Conservation (phyloP, 1,140 invertebrate genomes). For the Heliothis virescens region DNA sequence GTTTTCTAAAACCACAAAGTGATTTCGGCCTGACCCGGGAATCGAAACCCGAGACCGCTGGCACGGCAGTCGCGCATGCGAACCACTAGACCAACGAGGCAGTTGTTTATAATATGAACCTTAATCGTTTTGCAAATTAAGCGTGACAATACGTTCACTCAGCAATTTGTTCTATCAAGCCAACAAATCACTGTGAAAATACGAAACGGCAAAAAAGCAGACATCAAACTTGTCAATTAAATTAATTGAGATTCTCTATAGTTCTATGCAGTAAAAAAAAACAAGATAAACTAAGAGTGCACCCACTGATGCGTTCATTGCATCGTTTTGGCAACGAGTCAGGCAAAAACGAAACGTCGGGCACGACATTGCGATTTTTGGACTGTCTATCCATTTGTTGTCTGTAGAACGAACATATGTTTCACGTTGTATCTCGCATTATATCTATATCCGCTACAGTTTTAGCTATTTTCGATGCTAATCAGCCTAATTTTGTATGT, state of each 20-base stretch:
- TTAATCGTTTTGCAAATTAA: not conserved
- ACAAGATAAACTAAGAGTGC: constrained; percentile 15
- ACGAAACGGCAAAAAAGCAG: not conserved
- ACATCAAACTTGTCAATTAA: not conserved
- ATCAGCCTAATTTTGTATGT: constrained; percentile 27
- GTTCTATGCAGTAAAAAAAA: constrained; percentile 22
- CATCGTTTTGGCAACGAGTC: constrained; percentile 28
- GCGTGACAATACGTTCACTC: constrained; percentile 9
- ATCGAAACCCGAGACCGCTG: too few relatives aligned
- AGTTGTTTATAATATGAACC: not conserved
- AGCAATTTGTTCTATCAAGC: constrained; percentile 7
- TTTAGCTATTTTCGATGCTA: constrained; percentile 30
- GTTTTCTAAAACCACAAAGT: too few relatives aligned
- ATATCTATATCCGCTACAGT: constrained; percentile 13
- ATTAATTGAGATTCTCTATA: constrained; percentile 29
- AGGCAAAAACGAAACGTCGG: constrained; percentile 28
- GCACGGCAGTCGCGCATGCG: too few relatives aligned
- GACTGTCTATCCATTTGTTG: constrained; percentile 28
- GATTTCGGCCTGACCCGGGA: too few relatives aligned
- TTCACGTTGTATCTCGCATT: constrained; percentile 8
- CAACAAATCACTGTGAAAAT: constrained; percentile 6
- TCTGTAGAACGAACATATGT: constrained; percentile 14
- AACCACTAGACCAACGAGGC: too few relatives aligned
- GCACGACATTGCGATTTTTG: constrained; percentile 37
- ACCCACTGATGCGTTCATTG: constrained; percentile 14